These are phyloP conservation scores for Bothrops alternatus DNA, from an alignment of 2,797 vertebrate species.

Conservation along the genomic window DNA sequence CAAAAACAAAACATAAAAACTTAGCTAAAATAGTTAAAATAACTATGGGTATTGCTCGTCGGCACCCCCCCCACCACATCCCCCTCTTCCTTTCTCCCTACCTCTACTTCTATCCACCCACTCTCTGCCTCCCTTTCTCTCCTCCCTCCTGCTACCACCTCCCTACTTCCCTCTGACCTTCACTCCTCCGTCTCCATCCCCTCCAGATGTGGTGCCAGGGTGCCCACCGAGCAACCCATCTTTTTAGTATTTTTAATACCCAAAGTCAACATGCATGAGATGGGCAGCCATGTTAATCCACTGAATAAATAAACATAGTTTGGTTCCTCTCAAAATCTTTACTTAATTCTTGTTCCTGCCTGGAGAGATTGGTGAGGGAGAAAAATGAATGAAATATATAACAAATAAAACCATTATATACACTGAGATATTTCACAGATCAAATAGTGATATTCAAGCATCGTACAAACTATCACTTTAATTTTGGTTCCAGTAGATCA, in stretches of 20 bases:
- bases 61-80: no score
- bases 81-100: no score
- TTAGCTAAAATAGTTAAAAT: no score
- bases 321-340: background rate
- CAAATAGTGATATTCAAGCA: background rate
- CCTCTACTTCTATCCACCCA: no score
- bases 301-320: background rate
- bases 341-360: background rate
- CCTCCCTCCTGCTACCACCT: no score
- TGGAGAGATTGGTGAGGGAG: background rate
- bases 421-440: background rate
- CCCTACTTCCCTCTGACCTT: no score
- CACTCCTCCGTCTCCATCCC: no score
- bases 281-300: background rate
- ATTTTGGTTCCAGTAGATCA: background rate
- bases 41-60: no score
- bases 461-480: background rate
- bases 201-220: no score
- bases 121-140: no score
- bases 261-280: background rate
- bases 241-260: background rate
- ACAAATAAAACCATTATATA: background rate
- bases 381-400: background rate
- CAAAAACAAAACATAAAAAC: no score
- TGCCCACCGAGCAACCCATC: no score